These are phyloP conservation scores for Penelope pileata DNA, from an alignment of 2,113 vertebrate genomes.

Conservation along the genomic window DNA sequence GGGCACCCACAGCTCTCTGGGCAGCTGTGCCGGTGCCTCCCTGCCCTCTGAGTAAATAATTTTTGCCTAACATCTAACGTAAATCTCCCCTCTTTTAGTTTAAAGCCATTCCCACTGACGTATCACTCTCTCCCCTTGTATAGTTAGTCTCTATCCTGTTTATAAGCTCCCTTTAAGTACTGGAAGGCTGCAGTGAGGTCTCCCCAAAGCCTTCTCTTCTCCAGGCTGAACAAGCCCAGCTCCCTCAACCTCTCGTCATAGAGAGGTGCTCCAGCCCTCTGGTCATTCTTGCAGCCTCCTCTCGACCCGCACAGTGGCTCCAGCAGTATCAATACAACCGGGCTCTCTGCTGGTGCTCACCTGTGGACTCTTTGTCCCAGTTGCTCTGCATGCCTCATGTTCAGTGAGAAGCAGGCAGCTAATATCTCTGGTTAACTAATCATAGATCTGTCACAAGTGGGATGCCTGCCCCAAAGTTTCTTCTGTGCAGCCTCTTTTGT, in stretches of 20 bases:
- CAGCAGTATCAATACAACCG: background rate
- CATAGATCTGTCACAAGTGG: no score
- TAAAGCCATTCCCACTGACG: no score
- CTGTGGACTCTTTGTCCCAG: background rate
- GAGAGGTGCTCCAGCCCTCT: background rate
- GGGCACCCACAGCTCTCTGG: background rate
- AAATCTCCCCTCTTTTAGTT: no score
- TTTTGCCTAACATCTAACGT: no score
- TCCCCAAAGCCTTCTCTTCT: background rate
- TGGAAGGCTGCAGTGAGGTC: background rate
- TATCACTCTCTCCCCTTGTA: no score
- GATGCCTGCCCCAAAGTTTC: background rate
- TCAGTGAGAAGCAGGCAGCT: background rate
- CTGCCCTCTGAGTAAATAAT: no score
- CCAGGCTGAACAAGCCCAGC: background rate
- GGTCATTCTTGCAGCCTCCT: background rate
- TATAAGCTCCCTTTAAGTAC: background rate
- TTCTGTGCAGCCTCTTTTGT: background rate
- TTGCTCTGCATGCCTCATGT: background rate
- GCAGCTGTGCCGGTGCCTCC: no score
- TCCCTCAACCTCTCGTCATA: background rate
- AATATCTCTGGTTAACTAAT: background rate
- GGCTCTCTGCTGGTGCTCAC: background rate
- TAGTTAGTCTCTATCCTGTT: no score
- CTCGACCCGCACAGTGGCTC: background rate